Evolutionary conservation across 2,888 invertebrate species (phyloP), one percentile per base, ranked within the genome.

Genomic region (Neria commutata): DNA sequence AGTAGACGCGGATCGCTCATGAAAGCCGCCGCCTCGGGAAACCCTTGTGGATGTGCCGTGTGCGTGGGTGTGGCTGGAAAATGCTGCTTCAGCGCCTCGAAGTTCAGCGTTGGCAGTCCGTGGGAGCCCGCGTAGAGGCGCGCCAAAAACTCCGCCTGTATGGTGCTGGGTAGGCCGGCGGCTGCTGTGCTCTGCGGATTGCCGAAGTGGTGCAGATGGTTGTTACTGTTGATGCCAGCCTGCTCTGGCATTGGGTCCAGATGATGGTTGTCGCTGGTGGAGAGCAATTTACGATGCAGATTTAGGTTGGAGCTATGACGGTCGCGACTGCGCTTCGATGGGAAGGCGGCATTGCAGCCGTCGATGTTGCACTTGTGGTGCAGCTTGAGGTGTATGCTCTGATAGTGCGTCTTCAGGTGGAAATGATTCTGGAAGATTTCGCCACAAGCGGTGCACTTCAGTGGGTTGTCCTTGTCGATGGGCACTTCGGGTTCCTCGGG

Each of bases 281-380:
- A 91, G 53, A 95, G 81, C 56, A 97, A 84, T 80, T 96, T 96
- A 67, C 94, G 87, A 77, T 98, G 97, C 37, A 98, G 85, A 78
- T 92, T 95, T 56, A 92, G 85, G 78, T 98, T 97, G 17, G 94
- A 89, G 76, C 94, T 94, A 81, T 98, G 97, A 1, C 95, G 86
- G 75, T 98, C 97, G 70, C 96, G 88, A 73, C 92, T 94, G 58
- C 95, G 85, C 78, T 95, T 96, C 0, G 96, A 95, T 4, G 95
- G 92, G 79, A 97, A 98, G 0, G 95, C 92, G 0, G 96, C 96
- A 82, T 92, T 92, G 80, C 98, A 98, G 1, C 96, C 95, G 67
- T 95, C 95, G 24, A 95, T 91, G 73, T 91, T 93, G 83, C 98
- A 98, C 77, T 92, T 93, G 83, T 96, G 96, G 91, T 95, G 94